phyloP scores from a whole-genome alignment of 2,113 vertebrate species.

The Trogon surrucura region DNA sequence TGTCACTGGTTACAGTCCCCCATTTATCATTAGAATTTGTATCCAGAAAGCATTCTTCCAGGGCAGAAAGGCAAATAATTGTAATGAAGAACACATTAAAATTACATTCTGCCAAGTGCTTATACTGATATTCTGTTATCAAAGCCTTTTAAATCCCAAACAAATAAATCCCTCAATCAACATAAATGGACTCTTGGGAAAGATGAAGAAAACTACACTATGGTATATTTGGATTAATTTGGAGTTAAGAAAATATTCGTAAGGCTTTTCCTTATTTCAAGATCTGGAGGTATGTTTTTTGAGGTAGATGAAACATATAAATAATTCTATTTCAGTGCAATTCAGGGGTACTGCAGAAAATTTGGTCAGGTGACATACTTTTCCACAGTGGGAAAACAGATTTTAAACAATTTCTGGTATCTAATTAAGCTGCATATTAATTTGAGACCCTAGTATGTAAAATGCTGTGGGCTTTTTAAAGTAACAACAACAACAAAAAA shows the following conservation, averaged over 20 bases:
- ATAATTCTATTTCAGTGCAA: background rate
- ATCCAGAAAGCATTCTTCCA: background rate
- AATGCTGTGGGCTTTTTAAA: background rate
- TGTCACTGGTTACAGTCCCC: background rate
- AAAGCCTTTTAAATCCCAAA: constrained; percentile 12
- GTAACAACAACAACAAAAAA: background rate
- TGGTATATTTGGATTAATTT: background rate
- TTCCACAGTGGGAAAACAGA: background rate
- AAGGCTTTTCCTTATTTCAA: background rate
- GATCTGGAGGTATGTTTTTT: background rate
- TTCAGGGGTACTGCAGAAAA: background rate
- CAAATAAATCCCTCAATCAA: constrained; percentile 30
- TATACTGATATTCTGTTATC: background rate
- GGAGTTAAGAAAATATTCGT: background rate
- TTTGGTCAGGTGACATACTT: background rate
- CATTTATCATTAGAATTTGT: background rate
- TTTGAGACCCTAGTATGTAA: background rate
- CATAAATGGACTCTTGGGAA: background rate
- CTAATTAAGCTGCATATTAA: background rate
- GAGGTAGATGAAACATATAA: background rate
- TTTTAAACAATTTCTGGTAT: background rate
- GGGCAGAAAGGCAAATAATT: background rate
- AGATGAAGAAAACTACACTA: background rate
- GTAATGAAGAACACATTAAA: constrained; percentile 1
- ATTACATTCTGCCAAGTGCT: background rate